Evolutionary conservation across 2,797 vertebrate species (phyloP).

Genomic region (Leucoraja ocellata): DNA sequence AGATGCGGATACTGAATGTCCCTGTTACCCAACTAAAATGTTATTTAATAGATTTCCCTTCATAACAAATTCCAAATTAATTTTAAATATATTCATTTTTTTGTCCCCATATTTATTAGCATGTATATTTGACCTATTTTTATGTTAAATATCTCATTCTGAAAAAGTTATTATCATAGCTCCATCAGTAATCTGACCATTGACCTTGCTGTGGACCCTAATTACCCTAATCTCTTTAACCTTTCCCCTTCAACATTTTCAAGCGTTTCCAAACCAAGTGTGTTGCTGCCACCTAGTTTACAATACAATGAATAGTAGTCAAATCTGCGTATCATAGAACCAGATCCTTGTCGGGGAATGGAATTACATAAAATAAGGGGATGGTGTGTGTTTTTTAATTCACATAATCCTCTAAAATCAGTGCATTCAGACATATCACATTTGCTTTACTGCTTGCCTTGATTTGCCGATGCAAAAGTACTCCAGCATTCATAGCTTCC

Average conservation of each 20-base stretch:
- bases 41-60: background rate
- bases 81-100: background rate
- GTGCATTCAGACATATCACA: background rate
- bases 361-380: background rate
- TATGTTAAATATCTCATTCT: background rate
- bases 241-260: background rate
- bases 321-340: background rate
- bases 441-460: background rate
- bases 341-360: background rate
- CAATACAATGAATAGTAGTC: background rate
- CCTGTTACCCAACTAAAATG: background rate
- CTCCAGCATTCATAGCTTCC: background rate
- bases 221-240: background rate
- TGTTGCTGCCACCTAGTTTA: conserved; percentile 36
- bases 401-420: background rate
- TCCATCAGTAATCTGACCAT: background rate
- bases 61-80: background rate
- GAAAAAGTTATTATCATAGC: background rate
- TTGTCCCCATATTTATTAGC: background rate
- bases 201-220: background rate
- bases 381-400: background rate
- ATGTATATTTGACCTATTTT: background rate
- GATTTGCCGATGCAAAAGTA: background rate
- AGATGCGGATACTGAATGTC: background rate
- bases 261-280: background rate